These are phyloP conservation scores for Panorpa germanica DNA, from an alignment of 2,888 invertebrate genomes.

Conservation along the genomic window DNA sequence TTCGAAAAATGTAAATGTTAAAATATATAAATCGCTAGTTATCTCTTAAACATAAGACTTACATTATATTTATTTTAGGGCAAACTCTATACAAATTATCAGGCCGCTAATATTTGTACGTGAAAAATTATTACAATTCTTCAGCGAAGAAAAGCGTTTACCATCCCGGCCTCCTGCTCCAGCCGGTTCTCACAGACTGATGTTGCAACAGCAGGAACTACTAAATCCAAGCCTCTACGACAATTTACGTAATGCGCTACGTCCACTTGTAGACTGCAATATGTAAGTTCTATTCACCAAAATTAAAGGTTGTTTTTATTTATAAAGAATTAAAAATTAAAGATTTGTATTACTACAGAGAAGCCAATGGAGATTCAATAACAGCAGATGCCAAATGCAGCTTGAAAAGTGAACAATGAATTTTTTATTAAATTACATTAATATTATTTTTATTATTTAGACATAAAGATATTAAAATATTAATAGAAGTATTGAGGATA, in stretches of 20 bases:
- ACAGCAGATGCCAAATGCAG: too few relatives aligned
- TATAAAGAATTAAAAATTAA: too few relatives aligned
- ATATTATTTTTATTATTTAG: too few relatives aligned
- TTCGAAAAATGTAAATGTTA: neutral
- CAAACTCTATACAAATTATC: slow-evolving; percentile 63
- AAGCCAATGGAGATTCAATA: too few relatives aligned
- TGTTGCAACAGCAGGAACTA: slow-evolving; percentile 13
- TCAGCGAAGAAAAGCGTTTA: slow-evolving; percentile 12
- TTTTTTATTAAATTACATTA: too few relatives aligned
- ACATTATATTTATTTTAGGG: slow-evolving; percentile 29
- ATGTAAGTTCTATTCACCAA: too few relatives aligned
- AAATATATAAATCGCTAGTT: slow-evolving; percentile 3
- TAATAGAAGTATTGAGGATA: too few relatives aligned
- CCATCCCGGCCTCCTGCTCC: slow-evolving; percentile 13
- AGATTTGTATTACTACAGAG: too few relatives aligned
- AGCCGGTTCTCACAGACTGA: slow-evolving; percentile 12
- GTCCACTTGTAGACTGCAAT: too few relatives aligned
- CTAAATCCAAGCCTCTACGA: slow-evolving; percentile 14
- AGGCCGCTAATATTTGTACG: slow-evolving; percentile 77
- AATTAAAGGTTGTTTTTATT: too few relatives aligned
- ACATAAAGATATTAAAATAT: too few relatives aligned
- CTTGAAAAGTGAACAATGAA: too few relatives aligned
- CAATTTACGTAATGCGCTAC: slow-evolving; percentile 13
- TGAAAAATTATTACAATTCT: slow-evolving; percentile 28
- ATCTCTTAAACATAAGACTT: slow-evolving; percentile 4